These are phyloP conservation scores for Oxyura jamaicensis DNA, from an alignment of 2,113 vertebrate genomes.

Conservation along the genomic window DNA sequence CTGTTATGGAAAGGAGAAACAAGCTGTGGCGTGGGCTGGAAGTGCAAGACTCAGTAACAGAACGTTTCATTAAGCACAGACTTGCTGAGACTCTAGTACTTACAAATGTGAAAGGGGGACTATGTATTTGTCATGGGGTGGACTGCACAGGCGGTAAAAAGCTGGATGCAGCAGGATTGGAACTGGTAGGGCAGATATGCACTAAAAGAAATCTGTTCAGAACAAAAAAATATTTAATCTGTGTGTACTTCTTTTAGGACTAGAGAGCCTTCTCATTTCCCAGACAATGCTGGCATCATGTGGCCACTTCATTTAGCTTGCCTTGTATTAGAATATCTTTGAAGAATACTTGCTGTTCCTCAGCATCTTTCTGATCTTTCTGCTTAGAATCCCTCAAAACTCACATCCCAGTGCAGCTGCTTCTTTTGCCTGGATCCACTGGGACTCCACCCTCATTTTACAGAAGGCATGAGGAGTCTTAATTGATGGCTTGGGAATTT, in stretches of 20 bases:
- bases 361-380: neutral
- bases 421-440: neutral
- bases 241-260: neutral
- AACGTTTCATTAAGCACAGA: neutral
- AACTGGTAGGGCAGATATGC: neutral
- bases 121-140: neutral
- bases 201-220: neutral
- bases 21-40: neutral
- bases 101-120: neutral
- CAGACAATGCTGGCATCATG: conserved; percentile 65
- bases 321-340: neutral
- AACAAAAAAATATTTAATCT: neutral
- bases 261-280: neutral
- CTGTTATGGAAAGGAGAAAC: neutral
- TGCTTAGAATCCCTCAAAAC: neutral
- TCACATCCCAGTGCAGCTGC: neutral
- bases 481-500: neutral
- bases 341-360: neutral
- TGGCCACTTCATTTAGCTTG: conserved; percentile 16
- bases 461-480: neutral
- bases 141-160: neutral
- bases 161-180: neutral
- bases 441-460: neutral
- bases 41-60: neutral
- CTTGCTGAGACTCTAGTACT: neutral